Percentiles rank a stretch among this genome's conserved stretches.
Conservation (phyloP, 2,113 vertebrate species). For the Marcusenius ussheri region DNA sequence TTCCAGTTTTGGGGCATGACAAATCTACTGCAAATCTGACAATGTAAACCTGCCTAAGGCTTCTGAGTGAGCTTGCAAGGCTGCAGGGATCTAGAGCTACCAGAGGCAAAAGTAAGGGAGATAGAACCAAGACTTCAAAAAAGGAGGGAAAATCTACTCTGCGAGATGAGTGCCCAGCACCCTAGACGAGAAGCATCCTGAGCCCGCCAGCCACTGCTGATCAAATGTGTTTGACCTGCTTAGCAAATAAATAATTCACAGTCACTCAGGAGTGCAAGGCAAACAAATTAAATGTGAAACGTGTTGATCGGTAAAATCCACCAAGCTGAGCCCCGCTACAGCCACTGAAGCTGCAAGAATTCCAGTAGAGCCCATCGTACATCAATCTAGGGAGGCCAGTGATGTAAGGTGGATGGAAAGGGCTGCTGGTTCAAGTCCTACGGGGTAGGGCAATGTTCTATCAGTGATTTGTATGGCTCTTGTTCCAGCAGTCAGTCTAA, state of each 20-base stretch:
- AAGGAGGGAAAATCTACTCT: not conserved
- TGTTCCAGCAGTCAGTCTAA: not conserved
- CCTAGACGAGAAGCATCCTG: not conserved
- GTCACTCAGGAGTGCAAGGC: not conserved
- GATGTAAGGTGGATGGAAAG: not conserved
- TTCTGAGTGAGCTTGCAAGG: not conserved
- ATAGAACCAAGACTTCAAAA: not conserved
- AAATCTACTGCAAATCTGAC: not conserved
- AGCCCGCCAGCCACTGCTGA: not conserved
- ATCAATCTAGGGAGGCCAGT: not conserved
- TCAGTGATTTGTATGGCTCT: not conserved
- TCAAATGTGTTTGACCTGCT: slow-evolving; percentile 1
- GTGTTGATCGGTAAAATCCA: slow-evolving; percentile 5
- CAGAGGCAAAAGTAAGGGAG: not conserved
- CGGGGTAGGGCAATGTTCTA: not conserved
- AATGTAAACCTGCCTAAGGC: not conserved
- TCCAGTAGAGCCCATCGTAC: not conserved
- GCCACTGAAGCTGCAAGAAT: not conserved
- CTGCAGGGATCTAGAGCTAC: not conserved
- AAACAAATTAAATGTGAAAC: slow-evolving; percentile 5
- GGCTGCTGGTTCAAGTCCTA: not conserved
- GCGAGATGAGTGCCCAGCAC: not conserved
- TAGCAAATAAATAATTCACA: not conserved
- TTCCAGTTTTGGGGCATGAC: not conserved
- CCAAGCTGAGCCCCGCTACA: not conserved